Evolutionary conservation across 2,113 vertebrate species (phyloP).

Genomic region (Syngnathus typhle): DNA sequence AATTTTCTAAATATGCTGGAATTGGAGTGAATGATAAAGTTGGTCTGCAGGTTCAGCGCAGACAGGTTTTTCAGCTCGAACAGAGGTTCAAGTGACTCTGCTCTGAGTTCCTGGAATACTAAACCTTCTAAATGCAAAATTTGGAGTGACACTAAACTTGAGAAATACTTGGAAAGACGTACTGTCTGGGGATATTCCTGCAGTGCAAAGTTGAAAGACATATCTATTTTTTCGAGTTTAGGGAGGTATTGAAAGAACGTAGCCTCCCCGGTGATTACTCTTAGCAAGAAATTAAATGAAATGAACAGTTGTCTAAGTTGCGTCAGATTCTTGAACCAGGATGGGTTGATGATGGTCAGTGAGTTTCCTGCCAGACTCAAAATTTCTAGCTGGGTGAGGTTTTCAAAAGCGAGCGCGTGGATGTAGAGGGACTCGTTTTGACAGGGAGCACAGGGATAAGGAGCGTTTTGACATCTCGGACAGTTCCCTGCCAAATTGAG

Average conservation of each 20-base stretch:
- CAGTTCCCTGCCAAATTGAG: constrained; percentile 73
- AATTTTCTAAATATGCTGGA: constrained; percentile 58
- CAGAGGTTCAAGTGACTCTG: constrained; percentile 58
- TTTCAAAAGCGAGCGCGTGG: constrained; percentile 54
- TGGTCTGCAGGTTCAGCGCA: constrained; percentile 63
- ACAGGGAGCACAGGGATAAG: constrained; percentile 59
- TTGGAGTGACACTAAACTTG: constrained; percentile 57
- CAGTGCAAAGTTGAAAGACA: constrained; percentile 71
- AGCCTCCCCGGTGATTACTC: constrained; percentile 29
- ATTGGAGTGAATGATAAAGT: constrained; percentile 74
- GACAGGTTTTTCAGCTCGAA: constrained; percentile 62
- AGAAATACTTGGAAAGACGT: constrained; percentile 61
- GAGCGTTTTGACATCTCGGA: constrained; percentile 68
- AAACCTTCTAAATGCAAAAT: constrained; percentile 65
- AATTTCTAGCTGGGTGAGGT: constrained; percentile 26
- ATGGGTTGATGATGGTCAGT: constrained; percentile 29
- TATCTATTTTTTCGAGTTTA: constrained; percentile 61
- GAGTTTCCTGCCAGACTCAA: constrained; percentile 68
- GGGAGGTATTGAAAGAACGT: constrained; percentile 58
- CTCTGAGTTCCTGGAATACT: constrained; percentile 70
- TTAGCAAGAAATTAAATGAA: constrained; percentile 62
- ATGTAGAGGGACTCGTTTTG: constrained; percentile 55
- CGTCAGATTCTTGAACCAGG: constrained; percentile 59
- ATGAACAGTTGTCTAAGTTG: constrained; percentile 57
- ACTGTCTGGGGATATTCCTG: constrained; percentile 47